These are phyloP conservation scores for Eurytoma californica DNA, from an alignment of 2,888 invertebrate genomes.

Conservation along the genomic window DNA sequence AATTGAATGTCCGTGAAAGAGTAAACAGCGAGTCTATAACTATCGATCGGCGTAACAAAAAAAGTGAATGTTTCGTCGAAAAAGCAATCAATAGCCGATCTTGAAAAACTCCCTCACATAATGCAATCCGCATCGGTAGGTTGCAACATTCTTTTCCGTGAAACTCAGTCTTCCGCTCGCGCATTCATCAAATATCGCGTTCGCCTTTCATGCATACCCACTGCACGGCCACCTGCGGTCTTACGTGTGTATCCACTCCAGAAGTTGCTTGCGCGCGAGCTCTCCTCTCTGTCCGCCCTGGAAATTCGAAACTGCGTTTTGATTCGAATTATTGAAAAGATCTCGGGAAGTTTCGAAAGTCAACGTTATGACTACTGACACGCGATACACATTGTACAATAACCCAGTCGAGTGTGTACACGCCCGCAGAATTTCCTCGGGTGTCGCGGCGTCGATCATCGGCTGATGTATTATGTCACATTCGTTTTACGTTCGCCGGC, in stretches of 20 bases:
- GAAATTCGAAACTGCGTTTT: constrained; percentile 22
- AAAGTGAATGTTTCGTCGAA: not conserved
- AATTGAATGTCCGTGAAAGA: not conserved
- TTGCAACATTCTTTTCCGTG: constrained; percentile 9
- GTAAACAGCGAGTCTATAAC: not conserved
- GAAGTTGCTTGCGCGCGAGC: not conserved
- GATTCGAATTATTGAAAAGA: constrained; percentile 39
- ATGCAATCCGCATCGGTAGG: not conserved
- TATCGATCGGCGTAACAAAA: not conserved
- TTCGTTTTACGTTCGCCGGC: not conserved
- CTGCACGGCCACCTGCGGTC: not conserved
- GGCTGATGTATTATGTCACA: no score
- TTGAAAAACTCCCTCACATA: not conserved
- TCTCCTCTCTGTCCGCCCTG: not conserved
- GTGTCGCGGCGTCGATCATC: not conserved
- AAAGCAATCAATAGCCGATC: not conserved
- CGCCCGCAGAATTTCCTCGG: constrained; percentile 6
- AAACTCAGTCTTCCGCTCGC: constrained; percentile 1
- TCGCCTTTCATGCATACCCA: not conserved
- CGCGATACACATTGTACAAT: constrained; percentile 3
- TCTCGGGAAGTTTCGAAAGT: constrained; percentile 26
- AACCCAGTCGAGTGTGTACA: not conserved
- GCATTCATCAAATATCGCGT: constrained; percentile 25
- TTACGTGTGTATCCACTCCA: not conserved
- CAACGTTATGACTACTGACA: constrained; percentile 2